phyloP scores from a whole-genome alignment of 2,113 vertebrate genomes.

The Origma solitaria region DNA sequence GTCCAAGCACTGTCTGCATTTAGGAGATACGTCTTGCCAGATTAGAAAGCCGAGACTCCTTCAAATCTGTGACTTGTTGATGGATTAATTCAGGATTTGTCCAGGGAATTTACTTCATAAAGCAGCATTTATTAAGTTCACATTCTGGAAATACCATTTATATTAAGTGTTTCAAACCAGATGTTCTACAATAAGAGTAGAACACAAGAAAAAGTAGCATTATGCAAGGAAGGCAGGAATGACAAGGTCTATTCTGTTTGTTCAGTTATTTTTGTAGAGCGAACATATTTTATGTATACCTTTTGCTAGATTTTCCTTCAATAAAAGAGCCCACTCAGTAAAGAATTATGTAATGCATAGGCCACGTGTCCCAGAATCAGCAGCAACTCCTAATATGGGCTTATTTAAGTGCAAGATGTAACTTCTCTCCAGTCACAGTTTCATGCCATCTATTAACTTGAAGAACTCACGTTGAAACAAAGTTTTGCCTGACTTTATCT shows the following conservation, averaged over 20 bases:
- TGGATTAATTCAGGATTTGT: constrained; percentile 1
- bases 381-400: not conserved
- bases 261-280: not conserved
- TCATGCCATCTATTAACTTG: not conserved
- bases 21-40: not conserved
- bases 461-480: not conserved
- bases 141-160: not conserved
- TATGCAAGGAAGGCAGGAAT: not conserved
- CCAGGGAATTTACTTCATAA: constrained; percentile 5
- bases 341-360: not conserved
- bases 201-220: not conserved
- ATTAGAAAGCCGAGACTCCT: constrained; percentile 20
- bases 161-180: not conserved
- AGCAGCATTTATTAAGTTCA: constrained; percentile 1
- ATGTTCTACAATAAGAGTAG: not conserved
- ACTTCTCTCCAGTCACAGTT: not conserved
- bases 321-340: not conserved
- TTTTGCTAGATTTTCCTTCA: not conserved
- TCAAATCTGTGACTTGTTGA: constrained; percentile 7
- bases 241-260: not conserved
- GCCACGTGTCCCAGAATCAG: not conserved
- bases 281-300: not conserved
- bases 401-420: not conserved
- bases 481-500: not conserved
- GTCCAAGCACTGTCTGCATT: not conserved